Evolutionary conservation across 2,797 vertebrate genomes (phyloP).

Genomic region (Platalea minor): DNA sequence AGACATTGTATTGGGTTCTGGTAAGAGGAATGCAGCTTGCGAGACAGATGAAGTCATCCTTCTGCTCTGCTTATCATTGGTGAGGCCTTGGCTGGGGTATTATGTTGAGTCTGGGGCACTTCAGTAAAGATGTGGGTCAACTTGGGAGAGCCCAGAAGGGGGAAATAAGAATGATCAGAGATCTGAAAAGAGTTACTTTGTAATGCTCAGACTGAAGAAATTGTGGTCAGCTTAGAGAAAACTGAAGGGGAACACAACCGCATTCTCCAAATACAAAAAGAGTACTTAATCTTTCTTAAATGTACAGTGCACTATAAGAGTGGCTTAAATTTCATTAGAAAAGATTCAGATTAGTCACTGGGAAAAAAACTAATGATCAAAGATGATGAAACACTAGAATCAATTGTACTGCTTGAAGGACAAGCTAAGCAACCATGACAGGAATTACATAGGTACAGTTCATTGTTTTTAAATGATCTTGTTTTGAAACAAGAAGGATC

Average conservation of each 20-base stretch:
- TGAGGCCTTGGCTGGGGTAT: not conserved
- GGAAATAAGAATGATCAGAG: not conserved
- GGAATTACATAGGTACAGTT: not conserved
- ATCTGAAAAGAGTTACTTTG: not conserved
- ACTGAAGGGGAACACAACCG: not conserved
- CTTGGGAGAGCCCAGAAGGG: not conserved
- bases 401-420: not conserved
- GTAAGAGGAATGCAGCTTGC: conserved; percentile 29
- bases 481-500: not conserved
- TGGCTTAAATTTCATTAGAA: not conserved
- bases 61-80: conserved; percentile 35
- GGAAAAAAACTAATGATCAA: not conserved
- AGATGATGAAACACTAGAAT: not conserved
- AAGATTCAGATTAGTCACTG: not conserved
- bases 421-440: not conserved
- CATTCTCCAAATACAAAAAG: not conserved
- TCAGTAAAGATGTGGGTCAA: not conserved
- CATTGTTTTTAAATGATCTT: not conserved
- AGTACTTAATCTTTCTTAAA: not conserved
- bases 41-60: conserved; percentile 58
- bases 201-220: not conserved
- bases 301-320: not conserved
- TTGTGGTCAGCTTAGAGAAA: not conserved
- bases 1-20: conserved; percentile 48
- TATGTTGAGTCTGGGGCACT: conserved; percentile 17